phyloP scores from a whole-genome alignment of 2,888 invertebrate genomes.

The Nymphalis urticae region DNA sequence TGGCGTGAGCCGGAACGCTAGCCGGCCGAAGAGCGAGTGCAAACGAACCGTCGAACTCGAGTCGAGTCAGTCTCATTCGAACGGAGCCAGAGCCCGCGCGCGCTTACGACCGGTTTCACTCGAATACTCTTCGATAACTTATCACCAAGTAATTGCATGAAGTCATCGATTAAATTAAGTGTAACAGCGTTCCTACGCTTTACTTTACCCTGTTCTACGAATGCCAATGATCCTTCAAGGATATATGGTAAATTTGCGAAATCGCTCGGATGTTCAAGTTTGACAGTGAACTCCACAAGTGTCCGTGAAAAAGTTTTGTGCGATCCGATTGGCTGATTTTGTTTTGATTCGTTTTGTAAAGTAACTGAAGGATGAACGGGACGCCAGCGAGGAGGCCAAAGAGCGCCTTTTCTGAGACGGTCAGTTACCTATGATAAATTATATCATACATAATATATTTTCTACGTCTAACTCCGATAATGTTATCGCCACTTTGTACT shows the following conservation, averaged over 20 bases:
- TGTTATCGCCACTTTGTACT: not conserved
- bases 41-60: slow-evolving; percentile 29
- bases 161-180: slow-evolving; percentile 77
- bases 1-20: slow-evolving; percentile 46
- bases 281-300: slow-evolving; percentile 72
- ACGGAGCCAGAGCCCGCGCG: slow-evolving; percentile 60
- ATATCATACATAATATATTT: not conserved
- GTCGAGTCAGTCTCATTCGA: slow-evolving; percentile 59
- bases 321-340: slow-evolving; percentile 61
- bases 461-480: not conserved
- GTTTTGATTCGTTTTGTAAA: slow-evolving; percentile 54
- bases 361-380: slow-evolving; percentile 71
- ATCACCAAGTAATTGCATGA: slow-evolving; percentile 75
- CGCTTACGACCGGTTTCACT: slow-evolving; percentile 46
- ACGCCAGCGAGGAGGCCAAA: slow-evolving; percentile 74
- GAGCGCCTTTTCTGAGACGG: slow-evolving; percentile 76
- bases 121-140: slow-evolving; percentile 65
- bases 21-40: slow-evolving; percentile 33
- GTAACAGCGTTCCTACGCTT: slow-evolving; percentile 41
- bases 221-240: slow-evolving; percentile 37
- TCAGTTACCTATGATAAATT: slow-evolving; percentile 47
- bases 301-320: slow-evolving; percentile 75
- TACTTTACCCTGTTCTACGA: slow-evolving; percentile 33
- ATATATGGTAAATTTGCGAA: slow-evolving; percentile 45
- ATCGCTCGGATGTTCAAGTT: slow-evolving; percentile 53